A percentile compares a stretch with the other conserved stretches of the same genome.
phyloP scores from a whole-genome alignment of 2,888 invertebrate genomes.

The Morpho helenor region DNA sequence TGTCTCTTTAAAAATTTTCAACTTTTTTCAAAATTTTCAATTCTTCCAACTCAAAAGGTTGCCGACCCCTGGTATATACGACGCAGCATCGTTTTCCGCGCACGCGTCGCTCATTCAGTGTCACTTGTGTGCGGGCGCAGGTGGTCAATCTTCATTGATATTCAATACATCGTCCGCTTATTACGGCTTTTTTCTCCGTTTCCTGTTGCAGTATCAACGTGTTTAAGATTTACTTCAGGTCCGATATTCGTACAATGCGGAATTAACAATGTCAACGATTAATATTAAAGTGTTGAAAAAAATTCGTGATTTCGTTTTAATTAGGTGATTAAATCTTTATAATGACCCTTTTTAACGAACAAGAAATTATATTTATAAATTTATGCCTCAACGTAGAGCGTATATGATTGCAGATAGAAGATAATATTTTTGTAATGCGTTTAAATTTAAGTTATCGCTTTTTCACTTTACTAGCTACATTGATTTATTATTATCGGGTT shows the following conservation, averaged over 20 bases:
- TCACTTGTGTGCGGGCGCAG: conserved; percentile 34
- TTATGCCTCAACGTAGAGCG: neutral
- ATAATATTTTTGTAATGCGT: too few relatives aligned
- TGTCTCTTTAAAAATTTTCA: too few relatives aligned
- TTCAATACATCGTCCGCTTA: conserved; percentile 37
- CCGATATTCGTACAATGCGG: conserved; percentile 21
- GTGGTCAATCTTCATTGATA: conserved; percentile 35
- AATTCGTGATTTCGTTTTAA: neutral
- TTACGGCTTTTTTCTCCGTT: conserved; percentile 36
- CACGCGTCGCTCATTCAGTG: conserved; percentile 30
- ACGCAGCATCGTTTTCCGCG: conserved; percentile 29
- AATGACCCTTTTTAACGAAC: conserved; percentile 1
- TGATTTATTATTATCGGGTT: too few relatives aligned
- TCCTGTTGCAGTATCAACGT: conserved; percentile 34
- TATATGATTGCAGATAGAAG: too few relatives aligned
- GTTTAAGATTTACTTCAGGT: conserved; percentile 31
- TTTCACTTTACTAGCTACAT: too few relatives aligned
- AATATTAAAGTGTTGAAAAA: conserved; percentile 5
- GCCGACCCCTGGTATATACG: conserved; percentile 12
- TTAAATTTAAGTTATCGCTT: too few relatives aligned
- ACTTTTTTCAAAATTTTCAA: too few relatives aligned
- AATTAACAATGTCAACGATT: conserved; percentile 18
- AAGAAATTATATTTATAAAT: neutral
- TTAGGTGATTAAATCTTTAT: too few relatives aligned
- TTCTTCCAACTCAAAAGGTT: too few relatives aligned